phyloP scores from a whole-genome alignment of 2,113 vertebrate genomes.

The Channa maculata region DNA sequence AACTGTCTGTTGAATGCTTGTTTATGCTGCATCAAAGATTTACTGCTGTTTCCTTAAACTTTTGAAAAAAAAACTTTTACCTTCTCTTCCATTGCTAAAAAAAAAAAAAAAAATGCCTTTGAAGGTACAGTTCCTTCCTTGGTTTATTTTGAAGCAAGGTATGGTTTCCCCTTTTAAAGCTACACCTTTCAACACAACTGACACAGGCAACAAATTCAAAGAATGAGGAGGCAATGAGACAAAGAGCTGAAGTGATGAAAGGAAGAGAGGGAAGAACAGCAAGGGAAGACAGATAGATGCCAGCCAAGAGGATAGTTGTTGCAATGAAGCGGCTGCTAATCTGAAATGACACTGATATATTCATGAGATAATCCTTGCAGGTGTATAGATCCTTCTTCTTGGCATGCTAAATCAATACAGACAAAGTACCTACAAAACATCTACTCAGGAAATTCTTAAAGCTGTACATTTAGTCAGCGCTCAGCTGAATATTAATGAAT shows the following conservation, averaged over 20 bases:
- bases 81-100: not conserved
- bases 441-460: constrained; percentile 25
- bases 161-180: constrained; percentile 51
- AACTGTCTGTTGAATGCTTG: constrained; percentile 34
- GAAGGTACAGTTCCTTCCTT: constrained; percentile 56
- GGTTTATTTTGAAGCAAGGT: constrained; percentile 55
- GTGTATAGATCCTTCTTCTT: constrained; percentile 38
- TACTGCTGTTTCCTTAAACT: constrained; percentile 40
- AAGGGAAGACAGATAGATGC: constrained; percentile 32
- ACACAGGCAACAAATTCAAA: constrained; percentile 66
- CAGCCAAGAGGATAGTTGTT: constrained; percentile 51
- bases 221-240: constrained; percentile 53
- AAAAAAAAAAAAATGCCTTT: constrained; percentile 40
- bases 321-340: constrained; percentile 51
- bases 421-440: constrained; percentile 39
- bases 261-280: constrained; percentile 48
- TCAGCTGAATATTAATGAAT: constrained; percentile 50
- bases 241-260: constrained; percentile 70
- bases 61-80: constrained; percentile 35
- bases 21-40: constrained; percentile 58
- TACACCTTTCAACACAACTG: constrained; percentile 54
- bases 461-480: constrained; percentile 19
- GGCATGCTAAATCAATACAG: constrained; percentile 40
- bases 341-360: constrained; percentile 70
- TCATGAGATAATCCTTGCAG: constrained; percentile 48